Percentiles rank a stretch among this genome's conserved stretches.
Evolutionary conservation across 2,113 vertebrate species (phyloP).

Genomic region (Pseudolaguvia tuberculata): DNA sequence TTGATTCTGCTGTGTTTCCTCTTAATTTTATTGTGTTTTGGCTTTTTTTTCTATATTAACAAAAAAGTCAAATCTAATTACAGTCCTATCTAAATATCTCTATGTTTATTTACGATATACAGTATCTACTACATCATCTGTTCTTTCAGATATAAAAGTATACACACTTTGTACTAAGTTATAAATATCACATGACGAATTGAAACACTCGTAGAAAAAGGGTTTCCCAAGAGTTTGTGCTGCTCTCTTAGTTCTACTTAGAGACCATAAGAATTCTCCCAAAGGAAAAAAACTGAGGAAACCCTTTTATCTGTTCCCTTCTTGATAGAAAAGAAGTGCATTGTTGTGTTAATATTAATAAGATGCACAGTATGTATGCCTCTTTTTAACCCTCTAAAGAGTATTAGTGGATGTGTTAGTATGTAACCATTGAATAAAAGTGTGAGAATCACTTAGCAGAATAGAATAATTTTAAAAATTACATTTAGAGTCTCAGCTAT

Average conservation of each 20-base stretch:
- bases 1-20: neutral
- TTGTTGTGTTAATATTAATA: conserved; percentile 9
- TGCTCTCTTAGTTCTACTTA: neutral
- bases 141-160: neutral
- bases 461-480: neutral
- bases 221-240: neutral
- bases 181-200: conserved; percentile 9
- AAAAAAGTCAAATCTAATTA: neutral
- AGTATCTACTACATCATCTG: neutral
- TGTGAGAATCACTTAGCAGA: neutral
- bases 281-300: neutral
- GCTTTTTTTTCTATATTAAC: too few species aligned
- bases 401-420: neutral
- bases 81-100: too few species aligned
- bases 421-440: neutral
- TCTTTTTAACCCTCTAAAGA: neutral
- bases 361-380: neutral
- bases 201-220: neutral
- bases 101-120: neutral
- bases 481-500: neutral
- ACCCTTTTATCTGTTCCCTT: neutral
- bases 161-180: neutral
- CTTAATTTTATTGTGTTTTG: neutral
- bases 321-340: neutral
- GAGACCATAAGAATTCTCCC: conserved; percentile 1